phyloP scores from a whole-genome alignment of 2,113 vertebrate species.

The Tetrao urogallus region DNA sequence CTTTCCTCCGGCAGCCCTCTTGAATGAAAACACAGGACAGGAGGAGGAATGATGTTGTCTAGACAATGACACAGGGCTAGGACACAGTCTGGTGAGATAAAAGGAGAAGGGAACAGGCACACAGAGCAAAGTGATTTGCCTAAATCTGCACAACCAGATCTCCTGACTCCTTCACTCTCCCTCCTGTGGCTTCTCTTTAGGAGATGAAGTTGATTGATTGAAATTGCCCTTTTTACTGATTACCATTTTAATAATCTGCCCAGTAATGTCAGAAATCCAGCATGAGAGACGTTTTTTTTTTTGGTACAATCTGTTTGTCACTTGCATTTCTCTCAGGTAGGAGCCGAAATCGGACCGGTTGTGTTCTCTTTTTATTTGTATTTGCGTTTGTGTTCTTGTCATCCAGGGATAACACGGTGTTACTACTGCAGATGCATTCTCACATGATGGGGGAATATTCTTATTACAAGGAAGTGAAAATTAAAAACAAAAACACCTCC shows the following conservation, averaged over 20 bases:
- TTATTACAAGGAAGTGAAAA: neutral
- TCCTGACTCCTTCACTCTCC: slow-evolving; percentile 64
- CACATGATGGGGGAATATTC: neutral
- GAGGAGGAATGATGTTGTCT: slow-evolving; percentile 46
- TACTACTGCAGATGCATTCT: slow-evolving; percentile 12
- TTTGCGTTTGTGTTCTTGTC: neutral
- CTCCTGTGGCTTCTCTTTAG: slow-evolving; percentile 68
- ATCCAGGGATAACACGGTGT: neutral
- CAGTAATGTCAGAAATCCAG: slow-evolving; percentile 60
- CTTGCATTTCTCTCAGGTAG: slow-evolving; percentile 26
- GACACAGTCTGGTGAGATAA: slow-evolving; percentile 63
- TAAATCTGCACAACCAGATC: slow-evolving; percentile 66
- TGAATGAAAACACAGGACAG: slow-evolving; percentile 24
- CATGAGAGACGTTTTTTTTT: neutral
- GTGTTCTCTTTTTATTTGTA: neutral
- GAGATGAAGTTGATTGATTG: slow-evolving; percentile 68
- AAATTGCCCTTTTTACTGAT: slow-evolving; percentile 72
- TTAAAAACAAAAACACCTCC: neutral
- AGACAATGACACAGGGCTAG: slow-evolving; percentile 51
- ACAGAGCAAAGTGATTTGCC: slow-evolving; percentile 59
- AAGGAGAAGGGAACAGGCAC: slow-evolving; percentile 40
- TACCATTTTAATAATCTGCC: slow-evolving; percentile 70
- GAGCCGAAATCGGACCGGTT: neutral
- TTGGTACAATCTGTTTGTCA: slow-evolving; percentile 51
- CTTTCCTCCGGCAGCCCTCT: neutral